Evolutionary conservation across 1,140 invertebrate species (phyloP), one percentile per base, ranked within the genome.

Genomic region (Heterodera carotae): DNA sequence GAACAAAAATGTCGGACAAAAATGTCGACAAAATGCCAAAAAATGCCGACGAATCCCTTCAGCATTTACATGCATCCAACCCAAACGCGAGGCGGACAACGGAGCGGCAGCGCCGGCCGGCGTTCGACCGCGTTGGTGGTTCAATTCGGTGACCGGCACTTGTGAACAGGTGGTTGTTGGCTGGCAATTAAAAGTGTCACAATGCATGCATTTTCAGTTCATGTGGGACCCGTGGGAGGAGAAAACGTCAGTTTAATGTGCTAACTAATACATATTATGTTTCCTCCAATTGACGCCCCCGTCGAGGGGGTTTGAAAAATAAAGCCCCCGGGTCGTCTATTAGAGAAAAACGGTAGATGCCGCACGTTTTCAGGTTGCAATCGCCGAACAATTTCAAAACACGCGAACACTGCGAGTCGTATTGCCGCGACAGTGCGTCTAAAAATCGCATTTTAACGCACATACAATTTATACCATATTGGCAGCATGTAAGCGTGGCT

Each of bases 181-280:
- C 22, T 62, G 60, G 22, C 60, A 27, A 27, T 33, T 12, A 1
- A 18, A 12, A 18, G 48, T 0, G 15, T 56, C 48, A 2, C 18
- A 15, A 4, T 22, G 6, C 60, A 1, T 22, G 6, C 60, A 1
- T 22, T 34, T 31, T 31, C 12, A 34, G 69, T 86, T 86, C 76
- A 86, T 86, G 86, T 86, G 86, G 86, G 86, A 86, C 69, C 86
- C 86, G 25, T 87, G 85, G 85, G 84, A 86, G 76, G 85, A 87
- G 75, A 81, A 77, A 39, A 84, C 87, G 69, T 56, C 15, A 56
- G 48, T 22, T 12, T 22, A 56, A n/a, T 43, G 15, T 10, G 39
- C 2, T 43, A 0, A 43, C 3, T 43, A n/a, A n/a, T n/a, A n/a
- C n/a, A n/a, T n/a, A n/a, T n/a, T n/a, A n/a, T n/a, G n/a, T n/a